Percentiles rank a stretch among this genome's conserved stretches.
Evolutionary conservation across 2,113 vertebrate genomes (phyloP).

Genomic region (Alouatta palliata): DNA sequence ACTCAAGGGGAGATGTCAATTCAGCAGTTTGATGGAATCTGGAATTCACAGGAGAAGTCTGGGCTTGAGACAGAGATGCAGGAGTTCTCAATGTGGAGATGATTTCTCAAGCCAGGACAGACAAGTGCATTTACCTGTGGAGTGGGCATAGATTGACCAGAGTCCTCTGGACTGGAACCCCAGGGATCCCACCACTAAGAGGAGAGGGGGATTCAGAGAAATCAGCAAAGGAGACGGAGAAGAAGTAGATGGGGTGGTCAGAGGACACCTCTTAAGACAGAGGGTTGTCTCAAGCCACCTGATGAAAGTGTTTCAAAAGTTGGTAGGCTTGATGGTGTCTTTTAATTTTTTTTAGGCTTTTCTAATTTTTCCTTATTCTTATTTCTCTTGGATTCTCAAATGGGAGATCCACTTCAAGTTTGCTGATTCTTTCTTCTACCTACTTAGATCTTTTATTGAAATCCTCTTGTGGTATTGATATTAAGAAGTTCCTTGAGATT

Average conservation of each 20-base stretch:
- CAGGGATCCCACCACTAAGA: not conserved
- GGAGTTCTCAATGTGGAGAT: not conserved
- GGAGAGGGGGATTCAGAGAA: not conserved
- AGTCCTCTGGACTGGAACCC: not conserved
- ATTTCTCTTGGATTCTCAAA: too few species aligned
- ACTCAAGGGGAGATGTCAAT: not conserved
- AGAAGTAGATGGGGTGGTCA: not conserved
- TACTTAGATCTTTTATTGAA: too few species aligned
- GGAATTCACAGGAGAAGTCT: not conserved
- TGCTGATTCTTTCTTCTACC: too few species aligned
- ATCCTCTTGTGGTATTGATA: too few species aligned
- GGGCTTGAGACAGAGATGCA: not conserved
- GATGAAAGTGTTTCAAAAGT: not conserved
- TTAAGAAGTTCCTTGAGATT: too few species aligned
- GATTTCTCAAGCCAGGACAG: not conserved
- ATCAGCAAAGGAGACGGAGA: not conserved
- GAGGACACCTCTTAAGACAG: not conserved
- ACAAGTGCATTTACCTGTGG: not conserved
- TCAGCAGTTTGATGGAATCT: not conserved
- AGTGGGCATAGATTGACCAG: not conserved
- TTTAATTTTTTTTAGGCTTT: too few species aligned
- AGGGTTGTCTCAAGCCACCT: not conserved
- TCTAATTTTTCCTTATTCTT: too few species aligned
- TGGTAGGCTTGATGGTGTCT: too few species aligned
- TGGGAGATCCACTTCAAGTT: too few species aligned